These are phyloP conservation scores for Menidia menidia DNA, from an alignment of 2,797 vertebrate genomes.

Conservation along the genomic window DNA sequence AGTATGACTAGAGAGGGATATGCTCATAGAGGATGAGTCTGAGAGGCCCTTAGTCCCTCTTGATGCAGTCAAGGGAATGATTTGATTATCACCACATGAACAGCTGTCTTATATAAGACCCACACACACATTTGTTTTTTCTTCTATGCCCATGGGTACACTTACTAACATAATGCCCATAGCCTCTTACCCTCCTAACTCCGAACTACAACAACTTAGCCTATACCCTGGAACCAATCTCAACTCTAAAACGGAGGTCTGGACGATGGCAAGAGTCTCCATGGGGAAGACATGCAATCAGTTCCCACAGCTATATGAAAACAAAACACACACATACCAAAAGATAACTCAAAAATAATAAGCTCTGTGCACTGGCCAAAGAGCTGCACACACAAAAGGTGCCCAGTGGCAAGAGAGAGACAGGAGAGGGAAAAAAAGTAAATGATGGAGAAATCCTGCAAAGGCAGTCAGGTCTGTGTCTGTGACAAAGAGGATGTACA, in stretches of 20 bases:
- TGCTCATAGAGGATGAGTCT: conserved; percentile 63
- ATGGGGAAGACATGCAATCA: not conserved
- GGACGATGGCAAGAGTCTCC: not conserved
- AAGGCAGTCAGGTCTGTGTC: not conserved
- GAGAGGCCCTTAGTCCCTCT: conserved; percentile 70
- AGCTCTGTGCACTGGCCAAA: conserved; percentile 52
- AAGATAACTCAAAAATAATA: conserved; percentile 56
- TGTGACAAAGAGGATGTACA: too few relatives aligned
- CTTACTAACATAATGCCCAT: conserved; percentile 13
- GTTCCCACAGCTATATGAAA: not conserved
- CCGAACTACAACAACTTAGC: conserved; percentile 9
- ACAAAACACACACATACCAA: conserved; percentile 33
- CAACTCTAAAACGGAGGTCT: not conserved
- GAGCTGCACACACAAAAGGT: conserved; percentile 48
- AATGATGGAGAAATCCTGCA: conserved; percentile 9
- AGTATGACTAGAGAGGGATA: conserved; percentile 35
- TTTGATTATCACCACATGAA: conserved; percentile 83
- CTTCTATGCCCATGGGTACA: conserved; percentile 23
- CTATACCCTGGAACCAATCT: conserved; percentile 10
- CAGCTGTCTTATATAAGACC: conserved; percentile 81
- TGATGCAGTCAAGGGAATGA: conserved; percentile 82
- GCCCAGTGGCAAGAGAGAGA: conserved; percentile 41
- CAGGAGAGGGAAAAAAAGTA: conserved; percentile 10
- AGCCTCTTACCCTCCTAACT: not conserved
- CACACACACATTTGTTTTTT: conserved; percentile 46